These are phyloP conservation scores for Lycophotia porphyrea DNA, from an alignment of 2,888 invertebrate genomes.

Conservation along the genomic window DNA sequence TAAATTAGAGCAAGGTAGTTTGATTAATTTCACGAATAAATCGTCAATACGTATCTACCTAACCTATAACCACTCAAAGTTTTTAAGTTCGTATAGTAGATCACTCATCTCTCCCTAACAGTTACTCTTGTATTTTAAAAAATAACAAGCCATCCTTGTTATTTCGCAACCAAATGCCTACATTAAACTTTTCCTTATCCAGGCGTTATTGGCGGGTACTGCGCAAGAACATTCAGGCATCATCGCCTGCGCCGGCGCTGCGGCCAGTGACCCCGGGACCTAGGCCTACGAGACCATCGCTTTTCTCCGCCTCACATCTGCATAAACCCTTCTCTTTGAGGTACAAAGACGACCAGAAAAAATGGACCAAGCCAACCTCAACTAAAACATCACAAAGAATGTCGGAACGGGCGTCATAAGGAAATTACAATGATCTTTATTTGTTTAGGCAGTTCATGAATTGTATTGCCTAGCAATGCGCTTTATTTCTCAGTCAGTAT, in stretches of 20 bases:
- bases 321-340: slow-evolving; percentile 93
- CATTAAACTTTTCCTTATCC: slow-evolving; percentile 54
- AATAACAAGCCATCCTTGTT: not conserved
- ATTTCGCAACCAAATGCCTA: slow-evolving; percentile 11
- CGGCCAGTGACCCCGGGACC: slow-evolving; percentile 85
- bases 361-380: not conserved
- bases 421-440: not conserved
- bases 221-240: slow-evolving; percentile 92
- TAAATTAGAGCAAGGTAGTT: not conserved
- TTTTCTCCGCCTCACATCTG: slow-evolving; percentile 92
- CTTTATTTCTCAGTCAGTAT: not conserved
- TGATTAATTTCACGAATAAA: not conserved
- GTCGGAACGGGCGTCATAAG: not conserved
- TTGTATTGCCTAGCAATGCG: not conserved
- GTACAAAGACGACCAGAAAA: slow-evolving; percentile 73
- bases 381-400: not conserved
- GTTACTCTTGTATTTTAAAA: not conserved
- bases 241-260: slow-evolving; percentile 80
- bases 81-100: not conserved
- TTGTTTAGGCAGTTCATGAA: not conserved
- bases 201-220: slow-evolving; percentile 95
- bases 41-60: not conserved
- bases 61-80: not conserved
- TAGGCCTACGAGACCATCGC: slow-evolving; percentile 88
- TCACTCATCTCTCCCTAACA: not conserved